Percentiles rank a stretch among this genome's conserved stretches.
phyloP scores from a whole-genome alignment of 2,888 invertebrate genomes.

The Biston betularia region DNA sequence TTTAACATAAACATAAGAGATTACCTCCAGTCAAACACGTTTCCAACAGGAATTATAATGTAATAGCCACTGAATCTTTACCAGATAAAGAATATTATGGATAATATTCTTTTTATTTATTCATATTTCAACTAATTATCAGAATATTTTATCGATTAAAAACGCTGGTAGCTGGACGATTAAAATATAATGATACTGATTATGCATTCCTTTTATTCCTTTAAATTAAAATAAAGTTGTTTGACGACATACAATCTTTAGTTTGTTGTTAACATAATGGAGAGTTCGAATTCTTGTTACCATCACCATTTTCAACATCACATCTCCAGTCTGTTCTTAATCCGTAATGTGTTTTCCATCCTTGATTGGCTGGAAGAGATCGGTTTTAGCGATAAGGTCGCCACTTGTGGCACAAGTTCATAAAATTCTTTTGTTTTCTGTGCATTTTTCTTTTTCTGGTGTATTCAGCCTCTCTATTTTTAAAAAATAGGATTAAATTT shows the following conservation, averaged over 20 bases:
- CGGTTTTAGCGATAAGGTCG: too few relatives aligned
- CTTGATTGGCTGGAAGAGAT: too few relatives aligned
- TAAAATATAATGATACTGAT: slow-evolving; percentile 52
- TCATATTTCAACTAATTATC: slow-evolving; percentile 56
- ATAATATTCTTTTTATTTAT: slow-evolving; percentile 57
- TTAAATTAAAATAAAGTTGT: slow-evolving; percentile 23
- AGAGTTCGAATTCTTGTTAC: background rate
- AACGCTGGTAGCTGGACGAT: slow-evolving; percentile 58
- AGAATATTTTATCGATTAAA: slow-evolving; percentile 43
- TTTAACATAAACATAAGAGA: background rate
- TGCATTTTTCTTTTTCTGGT: too few relatives aligned
- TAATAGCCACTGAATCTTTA: slow-evolving; percentile 61
- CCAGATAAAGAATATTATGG: slow-evolving; percentile 65
- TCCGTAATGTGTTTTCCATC: too few relatives aligned
- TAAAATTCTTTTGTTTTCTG: too few relatives aligned
- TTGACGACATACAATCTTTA: background rate
- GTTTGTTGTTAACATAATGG: background rate
- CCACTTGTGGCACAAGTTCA: too few relatives aligned
- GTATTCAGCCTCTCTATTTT: too few relatives aligned
- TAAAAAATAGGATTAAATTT: too few relatives aligned
- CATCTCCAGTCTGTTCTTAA: too few relatives aligned
- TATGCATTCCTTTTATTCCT: slow-evolving; percentile 27
- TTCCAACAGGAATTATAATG: slow-evolving; percentile 44
- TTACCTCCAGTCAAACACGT: background rate
- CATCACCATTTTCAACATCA: too few relatives aligned